Conservation (phyloP, 2,797 vertebrate species). For the Poliocrania exsul region DNA sequence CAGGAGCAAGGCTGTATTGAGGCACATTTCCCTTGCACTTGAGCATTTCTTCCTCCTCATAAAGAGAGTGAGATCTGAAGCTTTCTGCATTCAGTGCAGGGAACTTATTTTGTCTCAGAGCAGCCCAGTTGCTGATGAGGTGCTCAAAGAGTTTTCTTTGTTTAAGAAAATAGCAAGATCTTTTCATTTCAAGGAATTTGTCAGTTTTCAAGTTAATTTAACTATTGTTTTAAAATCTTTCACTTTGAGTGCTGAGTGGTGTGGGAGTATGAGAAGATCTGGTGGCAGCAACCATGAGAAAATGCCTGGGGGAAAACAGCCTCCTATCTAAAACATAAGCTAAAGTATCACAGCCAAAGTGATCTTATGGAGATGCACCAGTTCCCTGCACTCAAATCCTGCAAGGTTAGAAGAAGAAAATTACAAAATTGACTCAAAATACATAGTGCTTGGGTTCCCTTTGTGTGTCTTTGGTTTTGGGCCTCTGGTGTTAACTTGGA, state of each 20-base stretch:
- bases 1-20: neutral
- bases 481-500: neutral
- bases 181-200: neutral
- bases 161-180: neutral
- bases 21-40: neutral
- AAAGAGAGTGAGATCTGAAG: neutral
- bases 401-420: neutral
- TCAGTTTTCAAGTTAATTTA: neutral
- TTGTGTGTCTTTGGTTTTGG: neutral
- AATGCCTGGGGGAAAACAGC: neutral
- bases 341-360: neutral
- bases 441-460: neutral
- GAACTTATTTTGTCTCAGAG: neutral
- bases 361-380: neutral
- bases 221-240: neutral
- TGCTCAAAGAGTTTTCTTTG: neutral
- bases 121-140: neutral
- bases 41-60: neutral
- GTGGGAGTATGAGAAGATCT: neutral
- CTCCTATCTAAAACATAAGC: neutral
- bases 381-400: neutral
- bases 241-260: neutral
- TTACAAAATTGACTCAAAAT: neutral
- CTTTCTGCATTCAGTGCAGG: neutral
- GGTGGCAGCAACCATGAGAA: neutral